Evolutionary conservation across 2,797 vertebrate species (phyloP).

Genomic region (Alcedo quadribrachys): DNA sequence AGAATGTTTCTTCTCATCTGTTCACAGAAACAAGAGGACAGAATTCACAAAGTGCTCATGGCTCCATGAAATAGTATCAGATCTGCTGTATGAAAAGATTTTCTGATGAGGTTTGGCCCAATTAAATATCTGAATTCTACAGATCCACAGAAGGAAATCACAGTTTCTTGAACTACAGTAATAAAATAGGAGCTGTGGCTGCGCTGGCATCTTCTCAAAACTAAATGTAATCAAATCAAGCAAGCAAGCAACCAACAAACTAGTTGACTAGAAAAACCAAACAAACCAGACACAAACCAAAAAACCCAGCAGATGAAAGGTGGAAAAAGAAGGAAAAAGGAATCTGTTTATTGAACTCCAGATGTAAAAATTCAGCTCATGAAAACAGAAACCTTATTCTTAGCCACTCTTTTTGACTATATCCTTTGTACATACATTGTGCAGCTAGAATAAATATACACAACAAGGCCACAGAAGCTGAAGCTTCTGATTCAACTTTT

Average conservation of each 20-base stretch:
- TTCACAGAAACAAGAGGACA: slow-evolving; percentile 78
- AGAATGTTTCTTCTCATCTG: background rate
- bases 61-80: slow-evolving; percentile 82
- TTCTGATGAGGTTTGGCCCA: slow-evolving; percentile 76
- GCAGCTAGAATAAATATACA: background rate
- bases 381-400: background rate
- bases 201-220: slow-evolving; percentile 80
- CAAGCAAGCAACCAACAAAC: background rate
- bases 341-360: background rate
- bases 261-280: background rate
- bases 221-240: slow-evolving; percentile 34
- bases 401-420: background rate
- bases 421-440: background rate
- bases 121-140: slow-evolving; percentile 80
- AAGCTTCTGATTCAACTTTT: background rate
- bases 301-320: background rate
- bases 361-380: background rate
- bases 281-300: background rate
- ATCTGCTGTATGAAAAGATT: slow-evolving; percentile 80
- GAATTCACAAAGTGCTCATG: slow-evolving; percentile 69
- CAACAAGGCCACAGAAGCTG: background rate
- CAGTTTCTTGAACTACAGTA: slow-evolving; percentile 82
- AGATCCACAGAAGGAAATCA: slow-evolving; percentile 82
- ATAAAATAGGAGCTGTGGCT: slow-evolving; percentile 80
- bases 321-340: background rate